phyloP scores from a whole-genome alignment of 1,140 invertebrate genomes.

The Myzus persicae region DNA sequence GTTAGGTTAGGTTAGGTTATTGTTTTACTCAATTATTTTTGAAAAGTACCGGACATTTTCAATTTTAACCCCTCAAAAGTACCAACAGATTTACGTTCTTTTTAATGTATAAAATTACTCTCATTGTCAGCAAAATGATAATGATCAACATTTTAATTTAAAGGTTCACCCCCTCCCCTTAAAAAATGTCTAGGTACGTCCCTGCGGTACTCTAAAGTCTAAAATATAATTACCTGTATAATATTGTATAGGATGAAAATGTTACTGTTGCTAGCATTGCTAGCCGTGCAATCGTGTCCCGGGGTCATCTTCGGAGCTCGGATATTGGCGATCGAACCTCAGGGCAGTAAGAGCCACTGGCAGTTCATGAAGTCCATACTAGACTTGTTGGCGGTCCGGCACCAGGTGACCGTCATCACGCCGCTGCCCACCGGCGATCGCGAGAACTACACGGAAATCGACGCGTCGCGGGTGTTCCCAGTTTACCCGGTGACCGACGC shows the following conservation, averaged over 20 bases:
- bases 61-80: too few species aligned
- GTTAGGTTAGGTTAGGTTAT: too few species aligned
- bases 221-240: too few species aligned
- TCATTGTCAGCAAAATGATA: too few species aligned
- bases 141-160: too few species aligned
- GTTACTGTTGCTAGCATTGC: neutral
- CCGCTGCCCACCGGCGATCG: neutral
- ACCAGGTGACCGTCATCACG: conserved; percentile 63
- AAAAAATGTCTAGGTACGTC: too few species aligned
- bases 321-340: conserved; percentile 62
- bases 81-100: too few species aligned
- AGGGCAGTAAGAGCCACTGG: conserved; percentile 63
- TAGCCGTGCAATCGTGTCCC: neutral
- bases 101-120: too few species aligned
- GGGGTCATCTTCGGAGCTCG: neutral
- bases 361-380: conserved; percentile 64
- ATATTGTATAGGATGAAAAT: neutral
- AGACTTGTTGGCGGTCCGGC: conserved; percentile 62
- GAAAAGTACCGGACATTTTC: too few species aligned
- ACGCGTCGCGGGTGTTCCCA: neutral
- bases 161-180: too few species aligned
- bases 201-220: too few species aligned
- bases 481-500: neutral
- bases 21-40: too few species aligned
- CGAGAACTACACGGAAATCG: conserved; percentile 29